Base-by-base conservation (phyloP, 2,113 vertebrate species). In the Platycercus adscitus region DNA sequence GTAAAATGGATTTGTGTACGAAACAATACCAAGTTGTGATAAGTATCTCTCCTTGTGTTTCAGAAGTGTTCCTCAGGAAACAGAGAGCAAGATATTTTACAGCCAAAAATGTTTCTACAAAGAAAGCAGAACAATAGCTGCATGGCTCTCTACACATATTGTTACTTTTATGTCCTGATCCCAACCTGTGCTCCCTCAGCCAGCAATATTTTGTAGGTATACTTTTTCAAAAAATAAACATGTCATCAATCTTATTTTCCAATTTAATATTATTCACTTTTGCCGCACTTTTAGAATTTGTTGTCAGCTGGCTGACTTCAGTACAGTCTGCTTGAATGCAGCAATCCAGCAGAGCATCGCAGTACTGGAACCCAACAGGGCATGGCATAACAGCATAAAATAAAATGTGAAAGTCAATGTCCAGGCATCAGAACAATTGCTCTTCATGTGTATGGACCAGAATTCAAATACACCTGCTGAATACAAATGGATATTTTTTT, bases 61-160 rank as follows among this genome's bases (percentile, higher is more conserved):
- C 41, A 70, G 31, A 68, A 91, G 14, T 28, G 3, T 2, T 58
- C 41, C 15, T 10, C 17, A 46, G 13, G 17, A 85, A 78, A 64
- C 17, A 56, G 5, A 0, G 0, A 15, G 3, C 5, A 77, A 88
- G 5, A 9, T 47, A n/a, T 25, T 81, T 80, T 43, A 13, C 16
- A 83, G 17, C 3, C 7, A 82, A 72, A 50, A 63, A 39, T 5
- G 2, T 7, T 52, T 68, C 61, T 88, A 12, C 13, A 31, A 71
- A 87, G 39, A 60, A 86, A 79, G 3, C 11, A 49, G 44, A 66
- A 77, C 4, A 89, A 91, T 72, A 80, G 14, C 33, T n/a, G 33
- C 55, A n/a, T 1, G 21, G 33, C n/a, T 58, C 33, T n/a, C 55
- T 58, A 23, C 33, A 23, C 8, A 15, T 58, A 10, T 58, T 14